Conservation (phyloP, 2,113 vertebrate genomes). For the Ahaetulla prasina region DNA sequence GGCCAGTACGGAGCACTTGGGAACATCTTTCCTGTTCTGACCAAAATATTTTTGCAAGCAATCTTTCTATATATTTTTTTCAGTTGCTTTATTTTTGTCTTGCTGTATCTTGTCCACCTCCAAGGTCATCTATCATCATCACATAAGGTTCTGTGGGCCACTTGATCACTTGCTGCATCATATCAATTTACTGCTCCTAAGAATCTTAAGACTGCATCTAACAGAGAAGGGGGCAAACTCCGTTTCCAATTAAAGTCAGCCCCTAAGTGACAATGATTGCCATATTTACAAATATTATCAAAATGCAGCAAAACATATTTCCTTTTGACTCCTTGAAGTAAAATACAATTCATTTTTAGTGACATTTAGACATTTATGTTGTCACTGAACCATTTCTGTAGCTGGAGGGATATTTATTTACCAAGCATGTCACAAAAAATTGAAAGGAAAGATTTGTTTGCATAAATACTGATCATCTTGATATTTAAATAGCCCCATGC, state of each 20-base stretch:
- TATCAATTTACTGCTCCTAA: background rate
- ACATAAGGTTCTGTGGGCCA: background rate
- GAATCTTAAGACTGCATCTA: background rate
- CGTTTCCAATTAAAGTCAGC: constrained; percentile 24
- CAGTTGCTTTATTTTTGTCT: background rate
- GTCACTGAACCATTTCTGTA: constrained; percentile 25
- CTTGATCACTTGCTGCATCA: background rate
- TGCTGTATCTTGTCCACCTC: background rate
- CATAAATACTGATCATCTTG: constrained; percentile 9
- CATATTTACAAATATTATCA: constrained; percentile 49
- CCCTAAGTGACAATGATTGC: constrained; percentile 30
- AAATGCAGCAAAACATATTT: constrained; percentile 33
- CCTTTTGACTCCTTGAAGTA: background rate
- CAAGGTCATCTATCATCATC: background rate
- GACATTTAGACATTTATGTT: constrained; percentile 18
- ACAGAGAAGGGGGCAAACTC: constrained; percentile 23
- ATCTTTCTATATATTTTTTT: background rate
- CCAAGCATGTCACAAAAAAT: constrained; percentile 2
- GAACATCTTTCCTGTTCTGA: background rate
- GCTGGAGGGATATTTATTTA: constrained; percentile 13
- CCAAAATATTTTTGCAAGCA: background rate
- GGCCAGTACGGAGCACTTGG: background rate
- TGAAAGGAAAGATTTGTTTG: constrained; percentile 26
- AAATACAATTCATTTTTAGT: constrained; percentile 28
- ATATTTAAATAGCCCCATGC: constrained; percentile 1